These are phyloP conservation scores for Nomada ferruginata DNA, from an alignment of 2,888 invertebrate species.

Conservation along the genomic window DNA sequence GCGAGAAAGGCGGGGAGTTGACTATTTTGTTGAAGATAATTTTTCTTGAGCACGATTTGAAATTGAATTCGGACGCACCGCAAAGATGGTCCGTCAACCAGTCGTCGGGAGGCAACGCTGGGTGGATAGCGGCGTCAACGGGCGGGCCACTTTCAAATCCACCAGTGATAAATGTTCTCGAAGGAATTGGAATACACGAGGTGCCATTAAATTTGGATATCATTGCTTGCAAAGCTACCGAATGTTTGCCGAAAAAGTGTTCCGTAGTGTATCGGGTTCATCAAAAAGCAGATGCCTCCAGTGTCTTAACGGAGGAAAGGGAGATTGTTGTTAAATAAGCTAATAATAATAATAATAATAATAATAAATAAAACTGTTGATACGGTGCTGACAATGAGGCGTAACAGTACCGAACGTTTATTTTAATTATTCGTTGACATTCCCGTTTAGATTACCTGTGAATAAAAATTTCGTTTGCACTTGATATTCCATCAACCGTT, in stretches of 20 bases:
- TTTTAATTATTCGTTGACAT: background rate
- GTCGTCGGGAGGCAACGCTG: slow-evolving; percentile 73
- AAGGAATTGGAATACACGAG: slow-evolving; percentile 70
- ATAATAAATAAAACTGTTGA: background rate
- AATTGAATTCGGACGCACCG: slow-evolving; percentile 86
- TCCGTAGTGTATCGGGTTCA: slow-evolving; percentile 73
- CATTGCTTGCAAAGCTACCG: slow-evolving; percentile 76
- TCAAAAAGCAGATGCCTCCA: slow-evolving; percentile 70
- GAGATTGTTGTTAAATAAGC: slow-evolving; percentile 51
- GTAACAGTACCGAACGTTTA: background rate
- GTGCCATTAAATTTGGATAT: slow-evolving; percentile 76
- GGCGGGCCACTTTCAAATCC: slow-evolving; percentile 71
- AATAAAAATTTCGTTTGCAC: slow-evolving; percentile 32
- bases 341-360: slow-evolving; percentile 33
- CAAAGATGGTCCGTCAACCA: slow-evolving; percentile 86
- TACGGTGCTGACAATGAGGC: background rate
- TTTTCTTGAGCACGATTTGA: slow-evolving; percentile 84
- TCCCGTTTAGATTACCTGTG: background rate
- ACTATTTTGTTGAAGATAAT: slow-evolving; percentile 82
- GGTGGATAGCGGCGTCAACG: slow-evolving; percentile 66
- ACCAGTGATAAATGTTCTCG: slow-evolving; percentile 72
- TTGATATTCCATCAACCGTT: slow-evolving; percentile 25
- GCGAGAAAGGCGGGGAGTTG: slow-evolving; percentile 82
- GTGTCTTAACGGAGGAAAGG: slow-evolving; percentile 59
- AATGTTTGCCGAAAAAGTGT: slow-evolving; percentile 79